phyloP scores from a whole-genome alignment of 2,797 vertebrate genomes.

The Propithecus perrieri region DNA sequence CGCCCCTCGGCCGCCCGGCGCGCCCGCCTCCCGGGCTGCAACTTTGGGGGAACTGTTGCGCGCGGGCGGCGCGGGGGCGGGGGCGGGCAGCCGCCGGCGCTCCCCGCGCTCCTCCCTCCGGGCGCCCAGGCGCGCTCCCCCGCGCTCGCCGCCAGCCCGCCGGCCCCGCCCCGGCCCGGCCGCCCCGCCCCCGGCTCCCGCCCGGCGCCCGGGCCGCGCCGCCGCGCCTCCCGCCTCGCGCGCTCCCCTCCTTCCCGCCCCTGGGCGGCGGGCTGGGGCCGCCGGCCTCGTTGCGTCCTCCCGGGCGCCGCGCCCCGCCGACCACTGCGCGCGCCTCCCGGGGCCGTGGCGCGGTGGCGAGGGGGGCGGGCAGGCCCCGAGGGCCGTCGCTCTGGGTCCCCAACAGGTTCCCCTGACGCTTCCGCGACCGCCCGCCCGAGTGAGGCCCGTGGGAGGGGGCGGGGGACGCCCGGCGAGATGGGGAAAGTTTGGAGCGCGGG shows the following conservation, averaged over 20 bases:
- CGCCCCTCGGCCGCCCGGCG: not conserved
- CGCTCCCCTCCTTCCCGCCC: not conserved
- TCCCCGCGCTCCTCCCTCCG: conserved; percentile 65
- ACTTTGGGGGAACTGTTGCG: conserved; percentile 82
- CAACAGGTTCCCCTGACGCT: not conserved
- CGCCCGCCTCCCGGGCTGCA: conserved; percentile 65
- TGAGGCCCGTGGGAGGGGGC: not conserved
- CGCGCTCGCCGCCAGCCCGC: conserved; percentile 31
- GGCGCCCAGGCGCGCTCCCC: conserved; percentile 60
- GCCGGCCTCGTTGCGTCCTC: conserved; percentile 15
- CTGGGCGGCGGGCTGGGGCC: not conserved
- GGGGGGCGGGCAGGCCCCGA: not conserved
- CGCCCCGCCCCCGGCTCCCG: not conserved
- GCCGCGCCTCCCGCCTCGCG: conserved; percentile 38
- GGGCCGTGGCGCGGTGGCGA: not conserved
- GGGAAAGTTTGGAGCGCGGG: not conserved
- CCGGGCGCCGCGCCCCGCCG: not conserved
- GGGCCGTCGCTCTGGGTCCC: not conserved
- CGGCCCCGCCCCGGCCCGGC: conserved; percentile 53
- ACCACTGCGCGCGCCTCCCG: not conserved
- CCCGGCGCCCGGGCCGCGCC: conserved; percentile 7
- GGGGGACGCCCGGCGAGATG: not conserved
- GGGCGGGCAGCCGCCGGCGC: conserved; percentile 43
- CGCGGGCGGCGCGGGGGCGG: conserved; percentile 62
- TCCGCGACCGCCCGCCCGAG: not conserved